Evolutionary conservation across 2,113 vertebrate genomes (phyloP).

Genomic region (Marcusenius ussheri): DNA sequence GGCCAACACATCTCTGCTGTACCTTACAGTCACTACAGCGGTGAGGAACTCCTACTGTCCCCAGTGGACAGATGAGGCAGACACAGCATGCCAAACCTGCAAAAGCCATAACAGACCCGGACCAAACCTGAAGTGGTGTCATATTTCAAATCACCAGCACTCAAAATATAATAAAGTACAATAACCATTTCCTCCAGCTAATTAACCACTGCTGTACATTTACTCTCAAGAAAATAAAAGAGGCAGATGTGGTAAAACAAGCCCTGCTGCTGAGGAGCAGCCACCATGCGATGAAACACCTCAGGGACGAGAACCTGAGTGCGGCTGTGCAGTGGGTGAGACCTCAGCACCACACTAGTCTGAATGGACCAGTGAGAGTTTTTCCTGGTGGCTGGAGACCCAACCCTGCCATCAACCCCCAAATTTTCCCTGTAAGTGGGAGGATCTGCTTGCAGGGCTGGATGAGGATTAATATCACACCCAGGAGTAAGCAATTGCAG

Average conservation of each 20-base stretch:
- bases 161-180: background rate
- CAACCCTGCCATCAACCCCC: too few relatives aligned
- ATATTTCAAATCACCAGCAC: background rate
- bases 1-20: background rate
- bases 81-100: background rate
- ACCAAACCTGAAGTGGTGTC: background rate
- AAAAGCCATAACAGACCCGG: background rate
- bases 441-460: too few relatives aligned
- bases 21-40: background rate
- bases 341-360: too few relatives aligned
- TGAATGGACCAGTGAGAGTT: too few relatives aligned
- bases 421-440: too few relatives aligned
- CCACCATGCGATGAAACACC: too few relatives aligned
- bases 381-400: too few relatives aligned
- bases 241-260: background rate
- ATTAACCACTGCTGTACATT: background rate
- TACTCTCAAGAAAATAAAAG: background rate
- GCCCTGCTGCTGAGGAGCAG: background rate
- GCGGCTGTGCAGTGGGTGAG: too few relatives aligned
- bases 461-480: too few relatives aligned
- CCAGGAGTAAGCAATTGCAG: too few relatives aligned
- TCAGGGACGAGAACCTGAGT: too few relatives aligned
- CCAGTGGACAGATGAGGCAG: background rate
- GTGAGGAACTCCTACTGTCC: background rate
- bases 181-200: background rate